Evolutionary conservation across 1,140 invertebrate species (phyloP), one percentile per base, ranked within the genome.

Genomic region (Luehdorfia chinensis): DNA sequence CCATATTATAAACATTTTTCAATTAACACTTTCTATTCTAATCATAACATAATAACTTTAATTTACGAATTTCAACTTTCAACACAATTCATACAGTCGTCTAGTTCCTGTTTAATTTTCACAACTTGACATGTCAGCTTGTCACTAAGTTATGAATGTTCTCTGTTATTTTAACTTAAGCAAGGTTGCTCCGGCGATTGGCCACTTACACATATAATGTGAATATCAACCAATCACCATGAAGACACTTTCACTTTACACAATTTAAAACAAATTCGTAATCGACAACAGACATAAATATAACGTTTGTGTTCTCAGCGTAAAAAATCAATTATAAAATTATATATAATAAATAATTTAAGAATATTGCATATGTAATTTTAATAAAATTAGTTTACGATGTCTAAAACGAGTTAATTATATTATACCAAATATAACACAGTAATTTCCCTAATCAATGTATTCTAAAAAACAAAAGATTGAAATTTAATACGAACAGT

Each of bases 1-100:
- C 21, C 53, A 65, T 56, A 50, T 50, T 59, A 28, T 41, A 34
- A 47, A 48, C 65, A 68, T 68, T 25, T 31, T 67, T 52, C 46
- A 44, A 15, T 36, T 12, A 49, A 32, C 41, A 54, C 47, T 61
- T 51, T 12, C 19, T 18, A 18, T 11, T 16, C 15, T 43, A 30
- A 43, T 15, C 8, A 30, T 30, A 18, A 18, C 39, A 43, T 43
- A 41, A 27, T 41, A 43, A 28, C 13, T 16, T 18, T 18, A 18
- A 15, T 16, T 30, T 16, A 30, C n/a, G 8, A 15, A 1, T 16
- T 18, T n/a, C 6, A 34, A 15, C 23, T 28, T 30, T 9, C 9
- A 16, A 18, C n/a, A 15, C 11, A 12, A 31, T 11, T 28, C 14
- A n/a, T 46, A 21, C 55, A 55, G 23, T n/a, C 55, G 52, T 50